Conservation (phyloP, 2,888 invertebrate genomes). For the Lycocerus yunnanus region DNA sequence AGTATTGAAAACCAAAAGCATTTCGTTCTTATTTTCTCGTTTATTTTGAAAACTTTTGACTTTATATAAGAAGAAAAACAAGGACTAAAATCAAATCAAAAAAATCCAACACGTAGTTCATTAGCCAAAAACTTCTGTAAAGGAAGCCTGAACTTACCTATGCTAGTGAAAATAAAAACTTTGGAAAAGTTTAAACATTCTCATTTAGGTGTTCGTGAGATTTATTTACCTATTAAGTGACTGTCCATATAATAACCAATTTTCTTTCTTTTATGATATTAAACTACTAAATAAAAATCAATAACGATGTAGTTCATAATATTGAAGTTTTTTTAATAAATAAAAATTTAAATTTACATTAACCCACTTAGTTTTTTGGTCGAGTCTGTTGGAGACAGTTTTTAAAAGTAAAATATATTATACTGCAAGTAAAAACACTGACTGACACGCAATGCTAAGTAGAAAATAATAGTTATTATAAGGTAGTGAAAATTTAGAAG, state of each 20-base stretch:
- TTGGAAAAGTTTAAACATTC: not conserved
- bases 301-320: not conserved
- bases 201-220: not conserved
- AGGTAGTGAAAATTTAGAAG: slow-evolving; percentile 5
- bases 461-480: slow-evolving; percentile 21
- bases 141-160: not conserved
- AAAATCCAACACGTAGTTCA: not conserved
- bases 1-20: too few relatives aligned
- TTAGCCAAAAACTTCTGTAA: not conserved
- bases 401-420: slow-evolving; percentile 24
- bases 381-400: slow-evolving; percentile 15
- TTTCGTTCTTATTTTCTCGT: too few relatives aligned
- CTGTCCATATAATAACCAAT: not conserved
- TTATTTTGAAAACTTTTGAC: too few relatives aligned
- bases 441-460: slow-evolving; percentile 20
- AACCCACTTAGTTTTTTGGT: slow-evolving; percentile 13
- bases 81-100: too few relatives aligned
- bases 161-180: not conserved
- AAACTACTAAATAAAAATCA: not conserved
- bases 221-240: not conserved
- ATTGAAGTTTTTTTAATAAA: slow-evolving; percentile 11
- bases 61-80: too few relatives aligned
- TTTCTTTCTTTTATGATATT: not conserved
- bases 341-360: slow-evolving; percentile 22
- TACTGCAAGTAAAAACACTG: slow-evolving; percentile 13